Conservation (phyloP, 1,140 invertebrate species). For the Eumeta japonica region DNA sequence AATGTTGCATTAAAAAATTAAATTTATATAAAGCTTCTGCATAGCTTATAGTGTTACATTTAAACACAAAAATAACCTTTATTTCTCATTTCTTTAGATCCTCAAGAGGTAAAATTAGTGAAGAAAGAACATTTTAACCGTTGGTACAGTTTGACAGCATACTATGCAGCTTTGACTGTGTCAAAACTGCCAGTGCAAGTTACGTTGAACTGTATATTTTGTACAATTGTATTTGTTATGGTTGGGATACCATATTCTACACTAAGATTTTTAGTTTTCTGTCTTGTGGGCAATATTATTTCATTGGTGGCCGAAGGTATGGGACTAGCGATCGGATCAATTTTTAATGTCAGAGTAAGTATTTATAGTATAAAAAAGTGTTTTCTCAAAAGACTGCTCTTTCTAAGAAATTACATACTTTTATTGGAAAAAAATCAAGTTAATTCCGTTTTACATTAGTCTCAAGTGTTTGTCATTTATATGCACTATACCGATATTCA, state of each 20-base stretch:
- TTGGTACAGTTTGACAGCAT: conserved; percentile 78
- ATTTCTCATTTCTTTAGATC: conserved; percentile 60
- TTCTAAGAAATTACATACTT: conserved; percentile 5
- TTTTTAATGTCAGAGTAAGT: conserved; percentile 65
- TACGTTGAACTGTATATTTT: conserved; percentile 60
- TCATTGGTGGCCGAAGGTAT: conserved; percentile 63
- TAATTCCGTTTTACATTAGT: not conserved
- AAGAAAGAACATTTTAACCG: conserved; percentile 81
- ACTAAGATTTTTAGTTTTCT: conserved; percentile 58
- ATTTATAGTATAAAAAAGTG: conserved; percentile 1
- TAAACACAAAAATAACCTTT: no score
- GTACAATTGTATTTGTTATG: conserved; percentile 62
- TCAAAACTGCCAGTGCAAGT: conserved; percentile 64
- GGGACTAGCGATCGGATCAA: conserved; percentile 63
- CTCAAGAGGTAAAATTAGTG: conserved; percentile 75
- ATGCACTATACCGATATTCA: no score
- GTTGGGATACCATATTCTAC: conserved; percentile 58
- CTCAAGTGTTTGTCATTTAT: not conserved
- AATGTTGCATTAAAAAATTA: no score
- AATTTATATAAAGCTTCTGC: no score
- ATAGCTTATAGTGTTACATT: no score
- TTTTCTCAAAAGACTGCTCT: conserved; percentile 1
- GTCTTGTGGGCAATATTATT: conserved; percentile 58
- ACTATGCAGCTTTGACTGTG: conserved; percentile 75
- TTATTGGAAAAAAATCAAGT: conserved; percentile 2